Conservation (phyloP, 2,888 invertebrate species). For the Plagiodera versicolora region DNA sequence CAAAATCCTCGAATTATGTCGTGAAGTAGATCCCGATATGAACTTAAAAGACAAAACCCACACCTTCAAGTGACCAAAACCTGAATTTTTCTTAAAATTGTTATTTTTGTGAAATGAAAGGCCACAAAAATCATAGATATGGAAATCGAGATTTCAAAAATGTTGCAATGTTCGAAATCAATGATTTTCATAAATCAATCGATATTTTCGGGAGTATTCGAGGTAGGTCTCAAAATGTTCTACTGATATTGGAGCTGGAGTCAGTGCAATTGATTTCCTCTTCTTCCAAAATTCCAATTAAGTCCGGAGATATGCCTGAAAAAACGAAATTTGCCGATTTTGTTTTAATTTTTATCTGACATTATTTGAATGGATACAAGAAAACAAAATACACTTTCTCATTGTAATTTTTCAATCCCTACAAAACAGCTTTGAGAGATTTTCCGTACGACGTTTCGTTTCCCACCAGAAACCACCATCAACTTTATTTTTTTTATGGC, state of each 20-base stretch:
- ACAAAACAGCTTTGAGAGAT: too few species aligned
- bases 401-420: too few species aligned
- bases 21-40: not conserved
- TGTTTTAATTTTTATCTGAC: too few species aligned
- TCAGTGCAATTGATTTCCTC: constrained; percentile 1
- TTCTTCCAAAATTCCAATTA: too few species aligned
- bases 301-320: too few species aligned
- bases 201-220: not conserved
- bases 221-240: not conserved
- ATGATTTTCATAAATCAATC: not conserved
- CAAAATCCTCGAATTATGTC: not conserved
- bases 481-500: too few species aligned
- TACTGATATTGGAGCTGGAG: not conserved
- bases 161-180: not conserved
- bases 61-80: not conserved
- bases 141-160: constrained; percentile 2
- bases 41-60: constrained; percentile 1
- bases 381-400: too few species aligned
- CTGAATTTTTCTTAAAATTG: not conserved
- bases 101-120: not conserved
- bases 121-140: not conserved
- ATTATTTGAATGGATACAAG: too few species aligned
- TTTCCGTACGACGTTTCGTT: too few species aligned
- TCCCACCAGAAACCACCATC: too few species aligned
- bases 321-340: too few species aligned